These are phyloP conservation scores for Lepidurus couesii DNA, from an alignment of 1,140 invertebrate genomes.

Conservation along the genomic window DNA sequence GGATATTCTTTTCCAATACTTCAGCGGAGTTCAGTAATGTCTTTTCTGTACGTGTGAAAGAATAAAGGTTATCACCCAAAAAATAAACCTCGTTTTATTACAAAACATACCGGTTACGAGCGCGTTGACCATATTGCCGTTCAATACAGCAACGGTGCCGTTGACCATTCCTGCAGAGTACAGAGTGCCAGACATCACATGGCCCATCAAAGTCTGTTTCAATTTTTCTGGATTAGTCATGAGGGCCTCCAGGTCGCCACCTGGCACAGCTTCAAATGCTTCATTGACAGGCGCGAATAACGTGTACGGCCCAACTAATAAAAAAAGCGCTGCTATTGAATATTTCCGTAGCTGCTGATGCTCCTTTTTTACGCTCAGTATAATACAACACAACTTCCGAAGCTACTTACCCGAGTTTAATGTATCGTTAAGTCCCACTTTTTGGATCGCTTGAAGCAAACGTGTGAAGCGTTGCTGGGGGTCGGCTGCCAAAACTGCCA, in stretches of 20 bases:
- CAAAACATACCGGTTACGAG: slow-evolving; percentile 16
- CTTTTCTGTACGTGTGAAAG: background rate
- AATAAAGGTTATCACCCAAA: background rate
- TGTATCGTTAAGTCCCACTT: slow-evolving; percentile 65
- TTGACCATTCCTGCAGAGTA: slow-evolving; percentile 66
- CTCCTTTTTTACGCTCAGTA: background rate
- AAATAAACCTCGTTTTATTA: background rate
- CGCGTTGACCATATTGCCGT: slow-evolving; percentile 23
- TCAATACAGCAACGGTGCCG: slow-evolving; percentile 27
- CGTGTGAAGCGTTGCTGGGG: slow-evolving; percentile 68
- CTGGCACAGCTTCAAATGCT: slow-evolving; percentile 62
- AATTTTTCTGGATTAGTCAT: slow-evolving; percentile 58
- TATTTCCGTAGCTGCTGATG: background rate
- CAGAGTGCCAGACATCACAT: slow-evolving; percentile 66
- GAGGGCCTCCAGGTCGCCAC: slow-evolving; percentile 53
- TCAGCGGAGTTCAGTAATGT: slow-evolving; percentile 25
- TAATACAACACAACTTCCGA: slow-evolving; percentile 58
- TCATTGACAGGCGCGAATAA: slow-evolving; percentile 76
- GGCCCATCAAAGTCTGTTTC: slow-evolving; percentile 66
- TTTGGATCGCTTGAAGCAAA: slow-evolving; percentile 67
- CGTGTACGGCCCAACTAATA: slow-evolving; percentile 57
- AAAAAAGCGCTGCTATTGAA: slow-evolving; percentile 5
- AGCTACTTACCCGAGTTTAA: slow-evolving; percentile 46
- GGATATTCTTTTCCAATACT: slow-evolving; percentile 26
- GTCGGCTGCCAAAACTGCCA: slow-evolving; percentile 73